Conservation (phyloP, 2,797 vertebrate genomes). For the Anguilla pacifica region DNA sequence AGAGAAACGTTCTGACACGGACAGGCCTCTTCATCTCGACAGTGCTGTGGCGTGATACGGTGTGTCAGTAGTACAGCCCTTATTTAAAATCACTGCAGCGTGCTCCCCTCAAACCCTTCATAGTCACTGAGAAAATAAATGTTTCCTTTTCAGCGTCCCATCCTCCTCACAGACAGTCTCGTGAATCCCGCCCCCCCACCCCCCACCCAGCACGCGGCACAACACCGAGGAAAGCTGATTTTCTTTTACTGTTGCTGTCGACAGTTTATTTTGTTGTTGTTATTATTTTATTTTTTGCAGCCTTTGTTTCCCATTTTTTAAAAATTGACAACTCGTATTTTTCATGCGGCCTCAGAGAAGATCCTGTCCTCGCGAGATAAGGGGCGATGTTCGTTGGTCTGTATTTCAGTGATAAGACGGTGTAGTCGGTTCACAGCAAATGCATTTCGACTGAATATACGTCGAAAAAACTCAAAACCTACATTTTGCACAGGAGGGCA, state of each 20-base stretch:
- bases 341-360: background rate
- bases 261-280: background rate
- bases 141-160: background rate
- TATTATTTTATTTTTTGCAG: slow-evolving; percentile 7
- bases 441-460: background rate
- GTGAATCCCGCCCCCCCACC: background rate
- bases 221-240: background rate
- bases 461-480: background rate
- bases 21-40: slow-evolving; percentile 25
- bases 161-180: background rate
- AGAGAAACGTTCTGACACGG: slow-evolving; percentile 51
- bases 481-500: background rate
- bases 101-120: slow-evolving; percentile 41
- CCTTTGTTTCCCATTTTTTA: background rate
- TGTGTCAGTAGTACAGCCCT: slow-evolving; percentile 36
- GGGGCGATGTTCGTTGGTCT: background rate
- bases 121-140: slow-evolving; percentile 17
- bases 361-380: background rate
- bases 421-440: background rate
- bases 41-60: background rate
- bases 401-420: background rate
- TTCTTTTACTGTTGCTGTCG: background rate
- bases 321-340: background rate
- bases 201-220: background rate
- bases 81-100: slow-evolving; percentile 33